These are phyloP conservation scores for Brenthis hecate DNA, from an alignment of 2,888 invertebrate species.

Conservation along the genomic window DNA sequence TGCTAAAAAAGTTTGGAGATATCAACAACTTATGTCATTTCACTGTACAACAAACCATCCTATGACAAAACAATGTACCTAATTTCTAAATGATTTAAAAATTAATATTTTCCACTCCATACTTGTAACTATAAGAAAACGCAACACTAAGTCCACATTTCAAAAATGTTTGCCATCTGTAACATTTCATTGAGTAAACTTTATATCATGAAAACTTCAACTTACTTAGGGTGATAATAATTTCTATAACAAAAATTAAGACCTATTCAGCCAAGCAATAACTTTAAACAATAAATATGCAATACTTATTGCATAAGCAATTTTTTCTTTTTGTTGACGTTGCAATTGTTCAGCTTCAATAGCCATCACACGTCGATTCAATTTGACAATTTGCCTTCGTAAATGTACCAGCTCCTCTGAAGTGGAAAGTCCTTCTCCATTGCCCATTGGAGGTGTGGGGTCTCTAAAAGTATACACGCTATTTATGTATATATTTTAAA, in stretches of 20 bases:
- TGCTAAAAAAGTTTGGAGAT: conserved; percentile 44
- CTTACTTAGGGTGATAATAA: conserved; percentile 61
- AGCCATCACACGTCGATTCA: conserved; percentile 92
- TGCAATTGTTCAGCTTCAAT: conserved; percentile 93
- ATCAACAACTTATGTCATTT: conserved; percentile 48
- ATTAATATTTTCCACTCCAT: conserved; percentile 55
- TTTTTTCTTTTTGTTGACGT: conserved; percentile 92
- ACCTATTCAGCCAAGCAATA: conserved; percentile 88
- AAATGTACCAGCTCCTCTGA: conserved; percentile 92
- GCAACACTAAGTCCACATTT: conserved; percentile 29
- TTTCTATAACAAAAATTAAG: conserved; percentile 57
- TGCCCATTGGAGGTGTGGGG: conserved; percentile 85
- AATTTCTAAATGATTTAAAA: conserved; percentile 64
- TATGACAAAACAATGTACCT: conserved; percentile 67
- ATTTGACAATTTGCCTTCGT: conserved; percentile 91
- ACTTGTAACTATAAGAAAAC: conserved; percentile 14
- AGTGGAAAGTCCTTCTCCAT: conserved; percentile 85
- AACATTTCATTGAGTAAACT: conserved; percentile 63
- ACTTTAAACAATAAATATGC: conserved; percentile 94
- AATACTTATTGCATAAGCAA: conserved; percentile 91
- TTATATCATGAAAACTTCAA: conserved; percentile 64
- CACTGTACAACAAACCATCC: conserved; percentile 65
- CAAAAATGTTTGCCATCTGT: conserved; percentile 29
- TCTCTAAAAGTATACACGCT: conserved; percentile 73
- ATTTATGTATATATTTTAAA: too few relatives aligned